Evolutionary conservation across 2,113 vertebrate genomes (phyloP).

Genomic region (Lanius ludovicianus): DNA sequence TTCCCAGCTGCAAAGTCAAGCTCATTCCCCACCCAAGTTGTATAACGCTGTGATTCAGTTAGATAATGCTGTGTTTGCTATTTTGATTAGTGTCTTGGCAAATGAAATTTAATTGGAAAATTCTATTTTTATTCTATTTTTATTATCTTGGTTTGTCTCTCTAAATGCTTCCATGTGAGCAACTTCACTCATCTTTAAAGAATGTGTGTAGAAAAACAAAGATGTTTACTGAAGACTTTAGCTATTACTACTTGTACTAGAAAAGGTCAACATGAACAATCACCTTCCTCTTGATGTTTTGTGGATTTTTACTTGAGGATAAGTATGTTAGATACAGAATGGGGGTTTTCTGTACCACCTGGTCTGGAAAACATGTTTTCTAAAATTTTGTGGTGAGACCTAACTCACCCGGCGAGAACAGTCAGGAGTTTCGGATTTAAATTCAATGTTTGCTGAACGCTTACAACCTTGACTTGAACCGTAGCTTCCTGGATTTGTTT

Average conservation of each 20-base stretch:
- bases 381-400: neutral
- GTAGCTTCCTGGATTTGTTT: rapidly evolving
- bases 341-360: rapidly evolving
- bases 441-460: rapidly evolving
- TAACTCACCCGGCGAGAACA: neutral
- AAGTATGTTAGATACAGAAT: rapidly evolving
- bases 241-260: neutral
- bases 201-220: neutral
- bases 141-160: neutral
- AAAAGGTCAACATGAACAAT: neutral
- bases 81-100: neutral
- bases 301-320: neutral
- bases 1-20: neutral
- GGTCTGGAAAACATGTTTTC: neutral
- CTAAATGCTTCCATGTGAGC: slow-evolving; percentile 48
- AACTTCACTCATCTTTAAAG: slow-evolving; percentile 28
- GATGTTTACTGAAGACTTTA: neutral
- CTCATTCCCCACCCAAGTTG: neutral
- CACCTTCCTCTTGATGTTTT: neutral
- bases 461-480: rapidly evolving
- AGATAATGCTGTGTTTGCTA: neutral
- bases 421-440: neutral
- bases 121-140: neutral
- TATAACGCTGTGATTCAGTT: neutral
- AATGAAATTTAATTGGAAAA: neutral